Percentiles rank a stretch among this genome's conserved stretches.
Conservation (phyloP, 2,888 invertebrate species). For the Idaea dimidiata region DNA sequence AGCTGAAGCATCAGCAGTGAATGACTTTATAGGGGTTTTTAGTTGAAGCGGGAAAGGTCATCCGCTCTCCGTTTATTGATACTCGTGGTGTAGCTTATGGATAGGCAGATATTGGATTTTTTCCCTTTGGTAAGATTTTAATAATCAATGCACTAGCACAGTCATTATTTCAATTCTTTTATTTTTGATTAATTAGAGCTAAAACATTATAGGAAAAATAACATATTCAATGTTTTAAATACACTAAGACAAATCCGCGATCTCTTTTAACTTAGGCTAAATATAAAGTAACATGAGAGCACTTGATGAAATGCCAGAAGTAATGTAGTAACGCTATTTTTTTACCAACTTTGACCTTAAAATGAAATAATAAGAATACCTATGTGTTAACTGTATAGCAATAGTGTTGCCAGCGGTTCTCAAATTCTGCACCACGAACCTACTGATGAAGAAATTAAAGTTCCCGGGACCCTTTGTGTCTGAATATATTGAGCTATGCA, state of each 20-base stretch:
- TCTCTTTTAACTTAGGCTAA: neutral
- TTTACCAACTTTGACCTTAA: slow-evolving; percentile 38
- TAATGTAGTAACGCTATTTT: slow-evolving; percentile 50
- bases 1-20: slow-evolving; percentile 12
- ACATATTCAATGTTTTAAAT: neutral
- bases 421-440: no score
- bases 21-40: neutral
- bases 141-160: no score
- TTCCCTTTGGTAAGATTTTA: no score
- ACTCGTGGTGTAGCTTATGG: no score
- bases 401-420: neutral
- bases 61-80: no score
- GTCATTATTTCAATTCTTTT: no score
- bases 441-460: no score
- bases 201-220: neutral
- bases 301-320: slow-evolving; percentile 51
- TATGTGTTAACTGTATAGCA: neutral
- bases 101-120: no score
- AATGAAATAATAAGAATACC: slow-evolving; percentile 8
- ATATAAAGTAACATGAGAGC: slow-evolving; percentile 9
- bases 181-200: no score
- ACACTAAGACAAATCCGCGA: neutral
- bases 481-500: no score
- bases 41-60: no score
- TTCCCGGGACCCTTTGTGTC: no score